These are phyloP conservation scores for Tarsius wallacei DNA, from an alignment of 2,797 vertebrate species.

Conservation along the genomic window DNA sequence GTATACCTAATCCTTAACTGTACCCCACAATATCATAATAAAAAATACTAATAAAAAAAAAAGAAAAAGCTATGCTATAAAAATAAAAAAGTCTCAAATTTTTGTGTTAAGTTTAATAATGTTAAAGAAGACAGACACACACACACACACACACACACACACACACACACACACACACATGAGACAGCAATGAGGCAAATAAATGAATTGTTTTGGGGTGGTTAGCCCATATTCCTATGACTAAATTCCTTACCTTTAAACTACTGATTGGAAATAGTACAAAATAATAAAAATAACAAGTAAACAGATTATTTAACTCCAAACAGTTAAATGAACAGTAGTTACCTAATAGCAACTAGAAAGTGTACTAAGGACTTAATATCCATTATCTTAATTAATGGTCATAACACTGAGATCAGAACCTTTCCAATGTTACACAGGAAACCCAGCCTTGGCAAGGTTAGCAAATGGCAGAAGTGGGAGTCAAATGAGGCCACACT, in stretches of 20 bases:
- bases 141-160: too few relatives aligned
- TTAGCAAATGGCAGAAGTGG: not conserved
- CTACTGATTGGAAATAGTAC: not conserved
- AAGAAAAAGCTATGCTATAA: not conserved
- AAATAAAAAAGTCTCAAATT: not conserved
- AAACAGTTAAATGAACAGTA: slow-evolving; percentile 18
- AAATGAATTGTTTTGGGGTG: not conserved
- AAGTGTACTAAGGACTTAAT: not conserved
- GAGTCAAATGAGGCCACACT: not conserved
- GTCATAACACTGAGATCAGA: not conserved
- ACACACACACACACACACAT: not conserved
- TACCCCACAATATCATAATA: too few relatives aligned
- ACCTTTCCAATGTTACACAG: slow-evolving; percentile 21
- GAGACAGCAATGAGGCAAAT: not conserved
- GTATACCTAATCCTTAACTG: too few relatives aligned
- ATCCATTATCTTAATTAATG: slow-evolving; percentile 13
- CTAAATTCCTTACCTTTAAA: slow-evolving; percentile 37
- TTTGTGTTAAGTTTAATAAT: not conserved
- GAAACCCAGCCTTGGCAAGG: not conserved
- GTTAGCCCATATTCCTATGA: not conserved
- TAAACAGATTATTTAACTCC: slow-evolving; percentile 12
- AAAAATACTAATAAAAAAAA: too few relatives aligned
- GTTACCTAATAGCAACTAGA: slow-evolving; percentile 18
- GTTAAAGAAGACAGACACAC: not conserved
- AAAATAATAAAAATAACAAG: not conserved